Evolutionary conservation across 2,888 invertebrate genomes (phyloP).

Genomic region (Dasypogon diadema): DNA sequence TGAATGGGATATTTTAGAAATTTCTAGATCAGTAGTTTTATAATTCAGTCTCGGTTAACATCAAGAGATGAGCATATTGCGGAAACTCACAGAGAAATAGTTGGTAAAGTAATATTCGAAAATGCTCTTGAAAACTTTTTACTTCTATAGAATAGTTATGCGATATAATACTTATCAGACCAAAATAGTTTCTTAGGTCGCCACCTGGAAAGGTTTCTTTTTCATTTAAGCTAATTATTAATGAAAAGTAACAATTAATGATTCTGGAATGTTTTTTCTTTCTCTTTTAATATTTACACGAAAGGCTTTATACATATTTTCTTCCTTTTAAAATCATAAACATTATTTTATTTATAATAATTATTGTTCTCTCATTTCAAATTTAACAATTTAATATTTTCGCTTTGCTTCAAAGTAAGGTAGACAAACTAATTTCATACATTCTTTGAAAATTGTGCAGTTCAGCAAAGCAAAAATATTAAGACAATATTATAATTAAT

Average conservation of each 20-base stretch:
- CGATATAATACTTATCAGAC: no score
- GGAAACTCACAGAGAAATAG: no score
- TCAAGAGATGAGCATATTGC: no score
- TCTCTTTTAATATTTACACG: constrained; percentile 69
- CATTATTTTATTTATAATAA: constrained; percentile 28
- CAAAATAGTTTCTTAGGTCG: no score
- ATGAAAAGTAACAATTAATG: constrained; percentile 29
- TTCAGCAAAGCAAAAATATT: constrained; percentile 32
- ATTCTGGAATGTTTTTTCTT: constrained; percentile 66
- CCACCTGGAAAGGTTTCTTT: no score
- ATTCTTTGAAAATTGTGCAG: constrained; percentile 37
- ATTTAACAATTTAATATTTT: constrained; percentile 37
- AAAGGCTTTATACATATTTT: constrained; percentile 63
- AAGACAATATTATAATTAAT: constrained; percentile 31
- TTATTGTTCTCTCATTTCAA: constrained; percentile 45
- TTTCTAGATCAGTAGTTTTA: no score
- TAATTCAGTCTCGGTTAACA: no score
- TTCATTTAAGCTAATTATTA: no score
- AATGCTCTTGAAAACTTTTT: no score
- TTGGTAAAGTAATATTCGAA: no score
- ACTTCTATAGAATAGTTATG: no score
- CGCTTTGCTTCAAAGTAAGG: not conserved
- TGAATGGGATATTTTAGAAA: no score
- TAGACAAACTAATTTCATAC: not conserved
- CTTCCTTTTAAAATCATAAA: constrained; percentile 57